Conservation (phyloP, 1,140 invertebrate genomes). For the Pogonus chalceus region DNA sequence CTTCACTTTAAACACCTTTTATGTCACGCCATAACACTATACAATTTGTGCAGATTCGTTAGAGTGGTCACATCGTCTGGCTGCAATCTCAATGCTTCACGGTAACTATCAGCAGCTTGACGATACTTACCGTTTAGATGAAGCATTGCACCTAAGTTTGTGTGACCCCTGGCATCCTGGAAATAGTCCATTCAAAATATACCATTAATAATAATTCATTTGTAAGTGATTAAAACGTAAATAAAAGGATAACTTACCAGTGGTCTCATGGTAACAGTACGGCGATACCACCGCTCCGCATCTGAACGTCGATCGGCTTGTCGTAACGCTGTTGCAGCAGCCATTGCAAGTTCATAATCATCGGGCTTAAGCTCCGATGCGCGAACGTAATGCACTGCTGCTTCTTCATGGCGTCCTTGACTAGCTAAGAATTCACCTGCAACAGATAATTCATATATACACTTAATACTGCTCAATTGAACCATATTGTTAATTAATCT, state of each 20-base stretch:
- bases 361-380: conserved; percentile 64
- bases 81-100: conserved; percentile 68
- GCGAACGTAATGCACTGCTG: conserved; percentile 64
- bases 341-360: conserved; percentile 75
- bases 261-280: conserved; percentile 57
- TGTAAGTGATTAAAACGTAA: background rate
- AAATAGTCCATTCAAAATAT: no score
- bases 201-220: no score
- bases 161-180: conserved; percentile 78
- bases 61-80: conserved; percentile 78
- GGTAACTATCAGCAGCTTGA: conserved; percentile 75
- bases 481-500: no score
- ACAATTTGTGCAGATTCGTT: conserved; percentile 78
- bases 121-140: conserved; percentile 82
- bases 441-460: no score
- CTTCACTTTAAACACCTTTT: no score
- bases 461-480: no score
- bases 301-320: conserved; percentile 63
- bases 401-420: conserved; percentile 63
- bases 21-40: conserved; percentile 43
- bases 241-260: conserved; percentile 41
- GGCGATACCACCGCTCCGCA: conserved; percentile 76
- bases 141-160: conserved; percentile 87
- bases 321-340: conserved; percentile 74
- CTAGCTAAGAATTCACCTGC: conserved; percentile 79